Percentiles rank a stretch among this genome's conserved stretches.
phyloP scores from a whole-genome alignment of 2,797 vertebrate species.

The Sarcophilus harrisii region DNA sequence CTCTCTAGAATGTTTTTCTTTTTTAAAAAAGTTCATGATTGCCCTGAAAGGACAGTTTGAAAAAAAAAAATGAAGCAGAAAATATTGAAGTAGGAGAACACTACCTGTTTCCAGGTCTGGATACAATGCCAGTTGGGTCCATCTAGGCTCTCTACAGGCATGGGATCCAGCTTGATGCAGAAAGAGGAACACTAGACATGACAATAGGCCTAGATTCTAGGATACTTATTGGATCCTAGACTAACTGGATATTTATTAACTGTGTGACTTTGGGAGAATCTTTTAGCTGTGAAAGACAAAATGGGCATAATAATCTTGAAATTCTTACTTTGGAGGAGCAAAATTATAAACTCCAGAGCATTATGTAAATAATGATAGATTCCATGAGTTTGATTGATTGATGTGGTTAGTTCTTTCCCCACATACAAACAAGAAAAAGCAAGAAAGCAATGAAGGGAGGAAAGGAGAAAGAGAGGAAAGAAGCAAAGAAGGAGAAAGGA shows the following conservation, averaged over 20 bases:
- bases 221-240: too few relatives aligned
- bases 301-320: background rate
- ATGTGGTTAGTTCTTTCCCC: background rate
- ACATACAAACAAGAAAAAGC: too few relatives aligned
- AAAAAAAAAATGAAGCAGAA: background rate
- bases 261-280: background rate
- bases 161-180: background rate
- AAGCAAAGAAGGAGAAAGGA: too few relatives aligned
- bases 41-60: conserved; percentile 28
- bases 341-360: background rate
- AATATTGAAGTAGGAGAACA: conserved; percentile 1
- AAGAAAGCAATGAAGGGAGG: too few relatives aligned
- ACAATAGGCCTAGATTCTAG: background rate
- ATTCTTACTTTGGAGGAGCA: background rate
- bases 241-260: background rate
- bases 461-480: too few relatives aligned
- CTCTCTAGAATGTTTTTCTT: conserved; percentile 1
- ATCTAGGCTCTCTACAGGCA: background rate
- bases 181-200: background rate
- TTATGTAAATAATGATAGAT: background rate
- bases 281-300: background rate
- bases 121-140: background rate
- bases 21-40: conserved; percentile 4
- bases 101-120: conserved; percentile 1
- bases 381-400: background rate